A percentile compares a stretch with the other conserved stretches of the same genome.
Evolutionary conservation across 2,888 invertebrate species (phyloP).

Genomic region (Sinopyrophorus schimmeli): DNA sequence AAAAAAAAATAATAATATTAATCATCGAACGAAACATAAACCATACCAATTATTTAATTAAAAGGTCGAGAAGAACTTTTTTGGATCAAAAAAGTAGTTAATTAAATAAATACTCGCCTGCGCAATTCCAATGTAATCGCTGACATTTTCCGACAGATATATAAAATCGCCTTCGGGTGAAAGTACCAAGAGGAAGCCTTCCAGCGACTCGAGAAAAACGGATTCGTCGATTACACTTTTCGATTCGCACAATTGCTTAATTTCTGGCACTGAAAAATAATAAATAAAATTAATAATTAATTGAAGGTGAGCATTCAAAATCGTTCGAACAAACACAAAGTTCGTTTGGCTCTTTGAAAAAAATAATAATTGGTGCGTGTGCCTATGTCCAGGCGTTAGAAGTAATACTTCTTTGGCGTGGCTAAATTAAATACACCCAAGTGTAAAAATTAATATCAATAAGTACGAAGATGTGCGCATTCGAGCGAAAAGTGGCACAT

Average conservation of each 20-base stretch:
- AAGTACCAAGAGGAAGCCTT: constrained; percentile 87
- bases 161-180: constrained; percentile 90
- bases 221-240: constrained; percentile 55
- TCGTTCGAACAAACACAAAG: neutral
- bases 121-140: constrained; percentile 86
- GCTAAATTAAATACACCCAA: too few species aligned
- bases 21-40: too few species aligned
- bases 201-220: constrained; percentile 77
- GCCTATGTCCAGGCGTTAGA: too few species aligned
- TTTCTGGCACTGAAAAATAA: constrained; percentile 56
- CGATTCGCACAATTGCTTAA: constrained; percentile 35
- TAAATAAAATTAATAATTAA: constrained; percentile 2
- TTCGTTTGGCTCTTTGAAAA: too few species aligned
- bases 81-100: neutral
- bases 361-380: too few species aligned
- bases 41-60: neutral
- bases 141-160: constrained; percentile 90
- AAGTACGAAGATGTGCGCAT: too few species aligned
- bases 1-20: constrained; percentile 45
- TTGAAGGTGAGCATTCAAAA: too few species aligned
- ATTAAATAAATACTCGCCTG: constrained; percentile 72
- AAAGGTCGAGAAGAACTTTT: too few species aligned
- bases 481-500: too few species aligned
- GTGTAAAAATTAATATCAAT: too few species aligned
- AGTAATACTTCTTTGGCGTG: too few species aligned